Evolutionary conservation across 2,113 vertebrate genomes (phyloP), one percentile per base, ranked within the genome.

Genomic region (Aspidoscelis tigris): DNA sequence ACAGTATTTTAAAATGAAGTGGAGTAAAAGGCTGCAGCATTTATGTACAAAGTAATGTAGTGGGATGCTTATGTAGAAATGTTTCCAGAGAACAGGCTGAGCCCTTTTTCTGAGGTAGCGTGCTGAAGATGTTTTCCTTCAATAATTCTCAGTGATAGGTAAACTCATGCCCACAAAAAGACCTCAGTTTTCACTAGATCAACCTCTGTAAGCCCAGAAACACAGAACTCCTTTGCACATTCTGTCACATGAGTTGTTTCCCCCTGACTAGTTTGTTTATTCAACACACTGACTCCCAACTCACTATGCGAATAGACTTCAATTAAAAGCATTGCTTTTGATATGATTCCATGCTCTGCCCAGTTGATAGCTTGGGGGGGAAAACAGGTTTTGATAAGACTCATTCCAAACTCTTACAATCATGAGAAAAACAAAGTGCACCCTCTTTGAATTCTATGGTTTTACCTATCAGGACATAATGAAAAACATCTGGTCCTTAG

Each of bases 41-140:
- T 66, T 21, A 77, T 41, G 22, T 20, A 47, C 58, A 71, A 69
- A 83, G 58, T 80, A 66, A 21, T 33, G 44, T 0, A 79, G 1
- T 20, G 21, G 10, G 78, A 75, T 33, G 39, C 4, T 47, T 53
- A n/a, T 12, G 75, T 0, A 7, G 83, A 84, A 22, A 64, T 3
- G 50, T 11, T n/a, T 88, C 80, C 53, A 39, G 61, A 69, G 53
- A 82, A 79, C 66, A 61, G 44, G 6, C 21, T 10, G 8, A 72
- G 83, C 76, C 82, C 10, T 16, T 84, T 65, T 88, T 80, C 81
- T 10, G 72, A 7, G 18, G 10, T 44, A 18, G 5, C 24, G 77
- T 3, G 83, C 87, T 79, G 61, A 58, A 82, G 86, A n/a, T 6
- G 85, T 61, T 24, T 89, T 43, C 53, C 39, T 41, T 47, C 41